phyloP scores from a whole-genome alignment of 2,797 vertebrate species.

The Cirrhinus molitorella region DNA sequence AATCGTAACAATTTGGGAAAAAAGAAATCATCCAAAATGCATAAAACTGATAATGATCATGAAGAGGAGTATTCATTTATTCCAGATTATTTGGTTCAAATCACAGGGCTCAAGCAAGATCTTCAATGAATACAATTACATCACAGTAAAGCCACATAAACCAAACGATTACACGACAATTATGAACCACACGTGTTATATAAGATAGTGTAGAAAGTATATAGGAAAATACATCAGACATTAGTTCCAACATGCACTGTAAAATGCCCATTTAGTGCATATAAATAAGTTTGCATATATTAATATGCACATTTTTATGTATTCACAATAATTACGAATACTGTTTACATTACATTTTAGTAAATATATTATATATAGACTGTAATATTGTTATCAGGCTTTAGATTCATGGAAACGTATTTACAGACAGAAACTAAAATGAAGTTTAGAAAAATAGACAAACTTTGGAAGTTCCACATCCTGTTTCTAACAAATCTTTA shows the following conservation, averaged over 20 bases:
- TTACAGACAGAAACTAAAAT: constrained; percentile 36
- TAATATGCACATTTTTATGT: constrained; percentile 10
- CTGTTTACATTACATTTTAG: constrained; percentile 22
- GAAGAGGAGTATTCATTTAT: constrained; percentile 41
- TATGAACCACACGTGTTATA: constrained; percentile 27
- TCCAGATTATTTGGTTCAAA: constrained; percentile 39
- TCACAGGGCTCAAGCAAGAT: constrained; percentile 39
- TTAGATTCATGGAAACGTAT: constrained; percentile 17
- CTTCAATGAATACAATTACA: constrained; percentile 25
- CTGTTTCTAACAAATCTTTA: constrained; percentile 8
- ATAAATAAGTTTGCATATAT: constrained; percentile 48
- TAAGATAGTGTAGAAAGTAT: constrained; percentile 30
- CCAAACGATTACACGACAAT: constrained; percentile 19
- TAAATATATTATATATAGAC: constrained; percentile 38
- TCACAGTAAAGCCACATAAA: constrained; percentile 43
- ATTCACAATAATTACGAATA: constrained; percentile 35
- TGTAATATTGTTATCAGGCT: constrained; percentile 1
- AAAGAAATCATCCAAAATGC: not conserved
- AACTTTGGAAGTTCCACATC: not conserved
- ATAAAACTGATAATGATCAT: constrained; percentile 9
- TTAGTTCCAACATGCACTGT: constrained; percentile 37
- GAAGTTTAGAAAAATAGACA: constrained; percentile 39
- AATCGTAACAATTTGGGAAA: not conserved
- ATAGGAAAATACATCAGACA: constrained; percentile 51
- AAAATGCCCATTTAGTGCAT: constrained; percentile 37